Evolutionary conservation across 2,888 invertebrate species (phyloP).

Genomic region (Lobophora halterata): DNA sequence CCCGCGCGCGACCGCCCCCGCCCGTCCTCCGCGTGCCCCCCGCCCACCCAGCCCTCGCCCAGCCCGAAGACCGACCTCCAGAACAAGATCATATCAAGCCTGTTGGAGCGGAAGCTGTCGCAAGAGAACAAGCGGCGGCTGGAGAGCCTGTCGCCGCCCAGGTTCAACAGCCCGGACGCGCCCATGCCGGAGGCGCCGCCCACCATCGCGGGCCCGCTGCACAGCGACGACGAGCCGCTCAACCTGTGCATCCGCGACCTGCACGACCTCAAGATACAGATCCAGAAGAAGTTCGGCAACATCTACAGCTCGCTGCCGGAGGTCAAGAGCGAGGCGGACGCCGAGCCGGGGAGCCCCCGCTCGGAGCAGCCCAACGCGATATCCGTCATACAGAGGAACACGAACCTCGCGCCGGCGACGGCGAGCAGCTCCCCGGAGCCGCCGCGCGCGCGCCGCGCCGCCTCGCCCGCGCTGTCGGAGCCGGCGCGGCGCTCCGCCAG

Average conservation of each 20-base stretch:
- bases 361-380: slow-evolving; percentile 68
- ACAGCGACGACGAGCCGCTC: slow-evolving; percentile 85
- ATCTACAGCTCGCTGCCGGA: slow-evolving; percentile 80
- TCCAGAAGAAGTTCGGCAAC: slow-evolving; percentile 83
- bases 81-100: slow-evolving; percentile 85
- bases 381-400: slow-evolving; percentile 72
- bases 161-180: slow-evolving; percentile 58
- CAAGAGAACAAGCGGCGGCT: slow-evolving; percentile 81
- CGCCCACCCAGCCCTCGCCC: slow-evolving; percentile 44
- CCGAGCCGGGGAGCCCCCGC: slow-evolving; percentile 74
- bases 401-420: slow-evolving; percentile 56
- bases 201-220: slow-evolving; percentile 55
- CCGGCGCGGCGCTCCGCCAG: slow-evolving; percentile 60
- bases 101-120: slow-evolving; percentile 85
- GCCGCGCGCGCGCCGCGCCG: slow-evolving; percentile 49
- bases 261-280: slow-evolving; percentile 84
- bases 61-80: slow-evolving; percentile 83
- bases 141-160: slow-evolving; percentile 55
- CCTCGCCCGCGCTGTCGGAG: slow-evolving; percentile 65
- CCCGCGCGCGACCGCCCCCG: slow-evolving; percentile 68
- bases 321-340: slow-evolving; percentile 80
- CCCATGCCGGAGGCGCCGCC: slow-evolving; percentile 62
- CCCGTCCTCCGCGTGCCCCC: slow-evolving; percentile 43
- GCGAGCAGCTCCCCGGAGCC: slow-evolving; percentile 71
- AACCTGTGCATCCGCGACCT: slow-evolving; percentile 91